These are phyloP conservation scores for Helicoverpa zea DNA, from an alignment of 1,140 invertebrate species.

Conservation along the genomic window DNA sequence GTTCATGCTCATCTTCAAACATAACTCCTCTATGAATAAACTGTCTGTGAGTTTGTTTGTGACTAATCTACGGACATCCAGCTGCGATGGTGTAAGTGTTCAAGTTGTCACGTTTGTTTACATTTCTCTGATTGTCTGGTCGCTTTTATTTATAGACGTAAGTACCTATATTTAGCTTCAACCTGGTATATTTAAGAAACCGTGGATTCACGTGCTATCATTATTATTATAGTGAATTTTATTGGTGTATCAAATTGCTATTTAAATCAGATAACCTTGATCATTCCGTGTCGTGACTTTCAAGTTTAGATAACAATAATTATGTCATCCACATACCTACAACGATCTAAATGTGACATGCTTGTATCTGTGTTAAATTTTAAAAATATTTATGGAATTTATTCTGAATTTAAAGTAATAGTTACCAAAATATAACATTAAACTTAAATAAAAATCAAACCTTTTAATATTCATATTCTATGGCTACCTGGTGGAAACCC, in stretches of 20 bases:
- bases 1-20: slow-evolving; percentile 59
- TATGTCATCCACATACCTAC: neutral
- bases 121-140: slow-evolving; percentile 61
- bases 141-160: slow-evolving; percentile 73
- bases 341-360: neutral
- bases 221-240: slow-evolving; percentile 56
- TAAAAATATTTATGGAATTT: neutral
- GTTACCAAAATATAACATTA: neutral
- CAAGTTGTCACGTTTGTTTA: slow-evolving; percentile 74
- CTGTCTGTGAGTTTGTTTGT: slow-evolving; percentile 42
- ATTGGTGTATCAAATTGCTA: slow-evolving; percentile 52
- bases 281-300: neutral
- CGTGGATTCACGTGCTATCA: slow-evolving; percentile 69
- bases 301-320: neutral
- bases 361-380: neutral
- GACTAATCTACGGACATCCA: slow-evolving; percentile 50
- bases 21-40: slow-evolving; percentile 37
- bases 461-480: neutral
- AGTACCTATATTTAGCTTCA: slow-evolving; percentile 64
- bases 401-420: neutral
- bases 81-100: slow-evolving; percentile 68
- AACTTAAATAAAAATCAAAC: no score
- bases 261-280: neutral
- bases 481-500: neutral
- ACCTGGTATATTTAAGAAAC: slow-evolving; percentile 61